Conservation (phyloP, 2,113 vertebrate genomes). For the Myrmecophaga tridactyla region DNA sequence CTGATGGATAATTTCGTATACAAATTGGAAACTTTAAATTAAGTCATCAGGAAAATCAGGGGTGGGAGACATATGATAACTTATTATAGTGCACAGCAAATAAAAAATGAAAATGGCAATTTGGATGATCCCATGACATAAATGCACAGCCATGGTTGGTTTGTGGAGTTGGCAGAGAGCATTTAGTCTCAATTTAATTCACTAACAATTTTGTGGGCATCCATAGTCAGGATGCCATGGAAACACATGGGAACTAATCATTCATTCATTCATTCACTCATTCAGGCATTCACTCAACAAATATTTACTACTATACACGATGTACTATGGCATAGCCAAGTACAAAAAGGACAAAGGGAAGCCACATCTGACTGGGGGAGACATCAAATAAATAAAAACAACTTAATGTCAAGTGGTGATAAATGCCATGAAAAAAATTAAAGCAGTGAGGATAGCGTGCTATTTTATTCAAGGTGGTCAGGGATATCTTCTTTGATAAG, state of each 20-base stretch:
- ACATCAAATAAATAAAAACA: not conserved
- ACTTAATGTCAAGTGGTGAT: not conserved
- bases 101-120: conserved; percentile 11
- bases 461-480: not conserved
- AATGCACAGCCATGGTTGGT: not conserved
- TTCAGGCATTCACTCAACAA: not conserved
- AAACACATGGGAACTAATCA: not conserved
- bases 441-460: accelerated
- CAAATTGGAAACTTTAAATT: conserved; percentile 36
- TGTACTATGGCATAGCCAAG: not conserved
- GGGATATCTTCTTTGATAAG: not conserved
- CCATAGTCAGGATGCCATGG: not conserved
- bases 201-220: not conserved
- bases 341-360: not conserved
- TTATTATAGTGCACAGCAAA: conserved; percentile 21
- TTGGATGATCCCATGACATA: not conserved
- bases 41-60: conserved; percentile 24
- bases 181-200: not conserved
- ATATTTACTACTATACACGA: not conserved
- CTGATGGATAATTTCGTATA: conserved; percentile 9
- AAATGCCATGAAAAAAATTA: not conserved
- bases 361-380: not conserved
- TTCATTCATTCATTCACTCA: not conserved
- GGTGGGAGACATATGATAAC: not conserved
- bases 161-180: no score